phyloP scores from a whole-genome alignment of 1,140 invertebrate genomes.

The Drosophila neocordata region DNA sequence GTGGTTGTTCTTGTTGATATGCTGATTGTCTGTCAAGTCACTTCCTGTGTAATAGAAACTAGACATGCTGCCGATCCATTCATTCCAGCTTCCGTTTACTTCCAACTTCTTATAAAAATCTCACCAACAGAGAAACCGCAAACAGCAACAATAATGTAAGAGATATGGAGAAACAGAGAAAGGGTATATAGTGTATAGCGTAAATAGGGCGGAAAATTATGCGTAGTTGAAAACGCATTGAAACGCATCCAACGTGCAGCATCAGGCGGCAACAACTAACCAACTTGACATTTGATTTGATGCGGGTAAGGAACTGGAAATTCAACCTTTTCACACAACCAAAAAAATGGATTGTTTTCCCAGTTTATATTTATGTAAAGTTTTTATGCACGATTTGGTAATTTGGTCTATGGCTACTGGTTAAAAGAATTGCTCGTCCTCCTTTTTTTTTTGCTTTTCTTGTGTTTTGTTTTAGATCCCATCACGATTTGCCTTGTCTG shows the following conservation, averaged over 20 bases:
- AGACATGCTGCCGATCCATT: slow-evolving; percentile 50
- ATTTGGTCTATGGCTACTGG: slow-evolving; percentile 63
- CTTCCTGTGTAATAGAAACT: slow-evolving; percentile 79
- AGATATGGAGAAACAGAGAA: slow-evolving; percentile 8
- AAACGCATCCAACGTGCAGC: slow-evolving; percentile 42
- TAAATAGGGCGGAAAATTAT: slow-evolving; percentile 76
- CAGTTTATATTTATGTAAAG: slow-evolving; percentile 29
- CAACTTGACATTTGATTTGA: slow-evolving; percentile 56
- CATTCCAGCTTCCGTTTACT: slow-evolving; percentile 18
- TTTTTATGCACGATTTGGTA: slow-evolving; percentile 69
- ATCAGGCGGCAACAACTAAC: slow-evolving; percentile 16
- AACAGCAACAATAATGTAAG: slow-evolving; percentile 16
- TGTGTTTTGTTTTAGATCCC: slow-evolving; percentile 42
- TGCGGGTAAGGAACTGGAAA: slow-evolving; percentile 40
- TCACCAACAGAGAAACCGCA: slow-evolving; percentile 52
- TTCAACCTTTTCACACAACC: background rate
- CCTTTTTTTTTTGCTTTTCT: background rate
- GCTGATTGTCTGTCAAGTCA: slow-evolving; percentile 63
- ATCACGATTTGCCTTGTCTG: slow-evolving; percentile 64
- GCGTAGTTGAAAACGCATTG: slow-evolving; percentile 54
- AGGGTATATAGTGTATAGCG: slow-evolving; percentile 34
- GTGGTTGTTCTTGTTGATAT: background rate
- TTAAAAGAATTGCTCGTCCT: slow-evolving; percentile 34
- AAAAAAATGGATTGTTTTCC: slow-evolving; percentile 68
- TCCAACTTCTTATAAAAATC: slow-evolving; percentile 36